These are phyloP conservation scores for Temnothorax unifasciatus DNA, from an alignment of 2,888 invertebrate genomes.

Conservation along the genomic window DNA sequence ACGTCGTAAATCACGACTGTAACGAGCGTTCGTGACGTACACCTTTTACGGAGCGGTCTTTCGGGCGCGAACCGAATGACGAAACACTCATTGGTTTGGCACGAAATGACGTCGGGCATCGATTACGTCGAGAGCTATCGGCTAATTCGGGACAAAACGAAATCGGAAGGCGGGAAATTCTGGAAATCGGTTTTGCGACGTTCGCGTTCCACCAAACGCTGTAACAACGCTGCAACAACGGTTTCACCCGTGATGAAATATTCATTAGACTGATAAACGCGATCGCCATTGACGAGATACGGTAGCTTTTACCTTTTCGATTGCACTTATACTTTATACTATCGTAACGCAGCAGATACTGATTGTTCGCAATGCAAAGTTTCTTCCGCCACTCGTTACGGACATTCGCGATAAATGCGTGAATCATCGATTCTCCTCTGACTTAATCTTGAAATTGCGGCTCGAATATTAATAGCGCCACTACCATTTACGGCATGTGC, in stretches of 20 bases:
- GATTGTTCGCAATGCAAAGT: not conserved
- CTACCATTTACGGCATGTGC: slow-evolving; percentile 28
- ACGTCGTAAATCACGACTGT: slow-evolving; percentile 10
- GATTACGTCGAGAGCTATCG: not conserved
- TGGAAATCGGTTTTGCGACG: slow-evolving; percentile 3
- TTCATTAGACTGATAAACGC: slow-evolving; percentile 31
- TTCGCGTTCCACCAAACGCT: not conserved
- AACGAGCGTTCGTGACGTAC: slow-evolving; percentile 8
- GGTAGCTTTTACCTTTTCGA: slow-evolving; percentile 16
- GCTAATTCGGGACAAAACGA: slow-evolving; percentile 10
- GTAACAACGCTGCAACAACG: not conserved
- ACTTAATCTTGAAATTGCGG: slow-evolving; percentile 39
- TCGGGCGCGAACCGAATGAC: not conserved
- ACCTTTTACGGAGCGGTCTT: not conserved
- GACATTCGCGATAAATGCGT: slow-evolving; percentile 24
- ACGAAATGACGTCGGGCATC: not conserved
- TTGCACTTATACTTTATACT: not conserved
- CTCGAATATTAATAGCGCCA: slow-evolving; percentile 38
- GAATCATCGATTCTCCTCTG: slow-evolving; percentile 46
- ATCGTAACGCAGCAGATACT: slow-evolving; percentile 9
- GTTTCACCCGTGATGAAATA: slow-evolving; percentile 22
- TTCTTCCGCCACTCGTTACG: slow-evolving; percentile 11
- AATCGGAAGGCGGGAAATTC: slow-evolving; percentile 2
- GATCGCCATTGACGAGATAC: not conserved
- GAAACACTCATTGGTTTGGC: not conserved